These are phyloP conservation scores for Athripsodes cinereus DNA, from an alignment of 2,888 invertebrate species.

Conservation along the genomic window DNA sequence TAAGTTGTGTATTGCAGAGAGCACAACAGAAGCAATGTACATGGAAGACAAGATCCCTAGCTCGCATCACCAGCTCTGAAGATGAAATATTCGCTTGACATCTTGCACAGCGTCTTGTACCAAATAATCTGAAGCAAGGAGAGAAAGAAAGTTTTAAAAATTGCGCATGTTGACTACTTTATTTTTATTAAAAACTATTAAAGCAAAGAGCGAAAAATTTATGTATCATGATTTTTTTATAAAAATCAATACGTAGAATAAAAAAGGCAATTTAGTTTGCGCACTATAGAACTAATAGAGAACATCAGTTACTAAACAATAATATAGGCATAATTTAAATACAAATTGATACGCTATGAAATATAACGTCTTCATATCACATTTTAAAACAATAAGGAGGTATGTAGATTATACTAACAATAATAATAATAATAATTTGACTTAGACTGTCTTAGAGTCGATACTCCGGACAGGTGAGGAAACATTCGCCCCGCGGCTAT, in stretches of 20 bases:
- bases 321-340: neutral
- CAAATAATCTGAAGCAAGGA: constrained; percentile 72
- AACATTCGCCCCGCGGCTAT: neutral
- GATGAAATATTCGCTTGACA: constrained; percentile 85
- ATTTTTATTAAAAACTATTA: too few relatives aligned
- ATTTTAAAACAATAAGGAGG: neutral
- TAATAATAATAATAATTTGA: neutral
- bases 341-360: constrained; percentile 1
- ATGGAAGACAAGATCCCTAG: constrained; percentile 88
- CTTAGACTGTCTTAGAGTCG: neutral
- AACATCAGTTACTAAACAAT: too few relatives aligned
- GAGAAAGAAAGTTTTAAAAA: neutral
- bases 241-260: too few relatives aligned
- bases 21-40: constrained; percentile 92
- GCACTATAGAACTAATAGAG: too few relatives aligned
- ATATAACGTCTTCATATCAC: neutral
- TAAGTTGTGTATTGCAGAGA: constrained; percentile 77
- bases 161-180: neutral
- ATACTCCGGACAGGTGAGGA: constrained; percentile 5
- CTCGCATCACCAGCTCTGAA: constrained; percentile 92
- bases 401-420: too few relatives aligned
- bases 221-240: too few relatives aligned
- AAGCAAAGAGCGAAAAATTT: too few relatives aligned
- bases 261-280: too few relatives aligned
- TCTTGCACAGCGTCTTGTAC: constrained; percentile 80